Percentiles rank a stretch among this genome's conserved stretches.
Evolutionary conservation across 2,888 invertebrate genomes (phyloP).

Genomic region (Micropterix aruncella): DNA sequence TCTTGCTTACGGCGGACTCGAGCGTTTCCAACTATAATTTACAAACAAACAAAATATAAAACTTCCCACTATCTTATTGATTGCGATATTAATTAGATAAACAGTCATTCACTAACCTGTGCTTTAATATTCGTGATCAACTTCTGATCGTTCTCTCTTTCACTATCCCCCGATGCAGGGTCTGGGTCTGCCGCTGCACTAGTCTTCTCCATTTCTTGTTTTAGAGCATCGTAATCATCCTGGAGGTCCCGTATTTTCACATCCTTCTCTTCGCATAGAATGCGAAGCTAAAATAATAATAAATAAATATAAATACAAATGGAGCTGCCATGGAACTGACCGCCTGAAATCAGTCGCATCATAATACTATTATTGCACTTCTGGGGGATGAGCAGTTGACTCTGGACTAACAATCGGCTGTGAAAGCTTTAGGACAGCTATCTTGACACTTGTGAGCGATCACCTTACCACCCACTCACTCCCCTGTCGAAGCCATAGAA

Average conservation of each 20-base stretch:
- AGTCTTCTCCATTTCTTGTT: slow-evolving; percentile 36
- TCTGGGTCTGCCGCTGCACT: slow-evolving; percentile 27
- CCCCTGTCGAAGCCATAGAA: no score
- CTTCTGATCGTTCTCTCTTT: slow-evolving; percentile 14
- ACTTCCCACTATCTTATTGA: no score
- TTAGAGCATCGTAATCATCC: slow-evolving; percentile 19
- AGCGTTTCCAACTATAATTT: slow-evolving; percentile 41
- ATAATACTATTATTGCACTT: no score
- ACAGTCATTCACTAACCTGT: slow-evolving; percentile 19
- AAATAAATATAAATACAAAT: no score
- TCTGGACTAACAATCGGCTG: no score
- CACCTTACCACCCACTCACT: no score
- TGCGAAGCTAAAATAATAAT: not conserved
- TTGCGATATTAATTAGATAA: slow-evolving; percentile 1
- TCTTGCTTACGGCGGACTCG: slow-evolving; percentile 50
- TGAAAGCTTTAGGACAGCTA: no score
- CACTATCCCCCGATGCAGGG: slow-evolving; percentile 19
- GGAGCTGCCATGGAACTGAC: no score
- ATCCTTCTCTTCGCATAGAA: not conserved
- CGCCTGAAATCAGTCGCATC: no score
- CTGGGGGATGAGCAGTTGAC: no score
- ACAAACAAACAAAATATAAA: slow-evolving; percentile 10
- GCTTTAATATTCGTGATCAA: slow-evolving; percentile 24
- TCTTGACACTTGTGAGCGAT: no score
- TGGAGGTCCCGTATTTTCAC: not conserved